Conservation (phyloP, 2,113 vertebrate species). For the Lota lota region DNA sequence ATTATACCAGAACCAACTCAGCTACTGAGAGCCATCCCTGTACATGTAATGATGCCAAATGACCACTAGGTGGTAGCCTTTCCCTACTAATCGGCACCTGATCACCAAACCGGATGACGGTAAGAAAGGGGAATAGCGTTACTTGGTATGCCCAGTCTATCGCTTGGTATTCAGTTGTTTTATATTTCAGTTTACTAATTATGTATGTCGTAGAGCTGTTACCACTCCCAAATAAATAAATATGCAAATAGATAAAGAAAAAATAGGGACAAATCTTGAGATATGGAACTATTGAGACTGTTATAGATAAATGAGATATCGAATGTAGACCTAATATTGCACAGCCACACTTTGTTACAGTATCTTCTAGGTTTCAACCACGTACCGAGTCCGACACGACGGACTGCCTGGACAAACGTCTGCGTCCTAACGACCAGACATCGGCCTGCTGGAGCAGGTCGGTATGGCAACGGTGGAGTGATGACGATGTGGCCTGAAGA, state of each 20-base stretch:
- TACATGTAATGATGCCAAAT: slow-evolving; percentile 23
- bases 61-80: slow-evolving; percentile 53
- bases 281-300: too few species aligned
- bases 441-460: neutral
- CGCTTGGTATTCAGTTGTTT: too few species aligned
- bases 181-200: neutral
- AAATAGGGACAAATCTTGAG: too few species aligned
- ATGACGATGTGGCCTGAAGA: slow-evolving; percentile 30
- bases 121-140: slow-evolving; percentile 1
- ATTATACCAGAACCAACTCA: neutral
- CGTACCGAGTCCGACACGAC: too few species aligned
- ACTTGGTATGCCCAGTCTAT: too few species aligned
- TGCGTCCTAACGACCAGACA: neutral
- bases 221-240: neutral
- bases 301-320: too few species aligned
- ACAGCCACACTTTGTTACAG: too few species aligned
- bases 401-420: too few species aligned
- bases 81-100: slow-evolving; percentile 6
- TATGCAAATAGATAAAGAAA: too few species aligned
- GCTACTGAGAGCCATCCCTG: neutral
- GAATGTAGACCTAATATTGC: too few species aligned
- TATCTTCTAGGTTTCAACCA: too few species aligned
- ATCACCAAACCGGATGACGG: too few species aligned
- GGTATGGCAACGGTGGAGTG: slow-evolving; percentile 25
- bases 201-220: neutral